Evolutionary conservation across 92 coral and sea anemone species (phyloP).

Genomic region (Paragorgia papillata): DNA sequence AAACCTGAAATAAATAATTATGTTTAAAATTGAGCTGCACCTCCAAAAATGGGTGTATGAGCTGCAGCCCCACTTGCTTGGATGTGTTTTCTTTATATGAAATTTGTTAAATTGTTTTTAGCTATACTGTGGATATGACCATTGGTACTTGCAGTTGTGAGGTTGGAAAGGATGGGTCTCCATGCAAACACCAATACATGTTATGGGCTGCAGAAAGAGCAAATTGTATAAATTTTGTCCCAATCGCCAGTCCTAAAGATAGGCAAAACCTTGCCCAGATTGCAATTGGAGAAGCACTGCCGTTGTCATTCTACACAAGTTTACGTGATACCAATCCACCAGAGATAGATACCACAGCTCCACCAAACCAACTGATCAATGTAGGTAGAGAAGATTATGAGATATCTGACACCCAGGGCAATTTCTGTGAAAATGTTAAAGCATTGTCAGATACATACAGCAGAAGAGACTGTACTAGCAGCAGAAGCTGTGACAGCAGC

Average conservation of each 20-base stretch:
- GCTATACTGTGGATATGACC: conserved; percentile 64
- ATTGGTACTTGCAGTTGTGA: conserved; percentile 61
- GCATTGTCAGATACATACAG: conserved; percentile 12
- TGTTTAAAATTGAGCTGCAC: too few species aligned
- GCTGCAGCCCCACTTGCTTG: too few species aligned
- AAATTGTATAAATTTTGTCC: conserved; percentile 60
- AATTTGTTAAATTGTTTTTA: background rate
- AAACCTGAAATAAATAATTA: too few species aligned
- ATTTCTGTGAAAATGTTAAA: too few species aligned
- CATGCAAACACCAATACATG: conserved; percentile 61
- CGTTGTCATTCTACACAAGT: conserved; percentile 47
- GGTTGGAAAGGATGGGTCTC: conserved; percentile 56
- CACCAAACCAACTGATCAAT: conserved; percentile 2
- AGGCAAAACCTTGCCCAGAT: conserved; percentile 62
- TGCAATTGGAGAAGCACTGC: conserved; percentile 59
- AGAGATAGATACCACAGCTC: conserved; percentile 4
- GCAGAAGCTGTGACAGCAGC: conserved; percentile 24
- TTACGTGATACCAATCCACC: conserved; percentile 27
- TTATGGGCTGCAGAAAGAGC: conserved; percentile 62
- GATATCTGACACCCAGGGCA: too few species aligned
- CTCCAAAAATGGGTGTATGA: too few species aligned
- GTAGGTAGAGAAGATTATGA: background rate
- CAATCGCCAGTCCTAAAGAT: conserved; percentile 50
- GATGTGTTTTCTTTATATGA: too few species aligned
- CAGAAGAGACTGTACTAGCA: conserved; percentile 5